Evolutionary conservation across 1,140 invertebrate species (phyloP).

Genomic region (Aphidius ervi): DNA sequence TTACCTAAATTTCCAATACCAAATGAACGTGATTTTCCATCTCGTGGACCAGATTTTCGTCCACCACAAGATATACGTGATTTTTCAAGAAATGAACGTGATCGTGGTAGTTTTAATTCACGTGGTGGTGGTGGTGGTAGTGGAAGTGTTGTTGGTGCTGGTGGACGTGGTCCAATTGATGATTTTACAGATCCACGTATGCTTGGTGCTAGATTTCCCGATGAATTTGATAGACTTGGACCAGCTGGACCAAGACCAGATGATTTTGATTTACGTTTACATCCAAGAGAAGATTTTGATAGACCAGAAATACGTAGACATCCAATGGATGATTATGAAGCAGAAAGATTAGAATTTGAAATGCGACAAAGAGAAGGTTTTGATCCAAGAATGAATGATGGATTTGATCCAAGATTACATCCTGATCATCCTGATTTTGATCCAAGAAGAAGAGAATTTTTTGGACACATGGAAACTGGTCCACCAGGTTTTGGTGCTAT

Average conservation of each 20-base stretch:
- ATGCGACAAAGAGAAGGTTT: constrained; percentile 37
- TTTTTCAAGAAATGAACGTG: constrained; percentile 27
- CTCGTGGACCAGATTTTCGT: constrained; percentile 32
- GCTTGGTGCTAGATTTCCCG: constrained; percentile 37
- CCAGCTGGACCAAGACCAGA: constrained; percentile 44
- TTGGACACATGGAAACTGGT: constrained; percentile 38
- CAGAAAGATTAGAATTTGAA: constrained; percentile 47
- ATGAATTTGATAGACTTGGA: constrained; percentile 42
- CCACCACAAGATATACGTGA: constrained; percentile 37
- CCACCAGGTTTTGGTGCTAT: constrained; percentile 44
- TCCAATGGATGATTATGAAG: constrained; percentile 44
- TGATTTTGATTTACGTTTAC: constrained; percentile 44
- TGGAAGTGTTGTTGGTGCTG: constrained; percentile 35
- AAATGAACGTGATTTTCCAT: constrained; percentile 36
- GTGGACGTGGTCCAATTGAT: constrained; percentile 30
- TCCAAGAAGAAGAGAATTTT: constrained; percentile 44
- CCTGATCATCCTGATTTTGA: constrained; percentile 45
- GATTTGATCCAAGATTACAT: constrained; percentile 41
- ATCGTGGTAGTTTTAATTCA: constrained; percentile 37
- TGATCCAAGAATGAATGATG: constrained; percentile 36
- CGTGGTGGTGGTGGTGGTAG: constrained; percentile 29
- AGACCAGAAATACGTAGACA: constrained; percentile 40
- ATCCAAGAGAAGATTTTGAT: constrained; percentile 43
- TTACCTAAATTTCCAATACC: constrained; percentile 41
- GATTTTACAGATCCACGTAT: constrained; percentile 42